Evolutionary conservation across 2,797 vertebrate genomes (phyloP), one percentile per base, ranked within the genome.

Genomic region (Ciconia nigra): DNA sequence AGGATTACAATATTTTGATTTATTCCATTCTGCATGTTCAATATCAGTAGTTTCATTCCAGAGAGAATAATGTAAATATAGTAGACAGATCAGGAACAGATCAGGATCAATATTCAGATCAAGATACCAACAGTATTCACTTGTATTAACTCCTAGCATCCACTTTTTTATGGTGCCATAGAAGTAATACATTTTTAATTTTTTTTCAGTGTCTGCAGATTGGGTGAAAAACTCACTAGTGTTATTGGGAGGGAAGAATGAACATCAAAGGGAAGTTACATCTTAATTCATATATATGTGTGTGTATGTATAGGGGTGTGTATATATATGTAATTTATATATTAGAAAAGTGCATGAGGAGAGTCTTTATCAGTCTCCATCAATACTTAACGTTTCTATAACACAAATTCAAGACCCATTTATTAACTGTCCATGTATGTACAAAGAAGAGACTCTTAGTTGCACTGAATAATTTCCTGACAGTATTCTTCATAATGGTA

Each of bases 281-380:
- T 9, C 59, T 46, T 26, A 39, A 57, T 62, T 82, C 9, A 9
- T 51, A 4, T 24, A 3, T 52, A 26, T 33, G 2, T 70, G 2
- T 37, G 11, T 49, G 8, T 24, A 1, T 15, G 1, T 39, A 2
- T 46, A 15, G 15, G 5, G 1, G 3, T 19, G 8, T 83, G 4
- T 41, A 10, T 59, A 18, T 28, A 13, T 52, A 7, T 39, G 51
- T 44, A 47, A 65, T 28, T 54, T 49, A 26, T 20, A 26, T 28
- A 35, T 35, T 49, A 66, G 13, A 47, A 44, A 84, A 84, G 10
- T 33, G 4, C 4, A 12, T 5, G 4, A 62, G 13, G 19, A 46
- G 25, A 54, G 1, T 28, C 15, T 51, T 11, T 58, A 5, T 63
- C 18, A 72, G 29, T 49, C 9, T 66, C 15, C 18, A 67, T 51